Conservation (phyloP, 2,797 vertebrate species). For the Silurus aristotelis region DNA sequence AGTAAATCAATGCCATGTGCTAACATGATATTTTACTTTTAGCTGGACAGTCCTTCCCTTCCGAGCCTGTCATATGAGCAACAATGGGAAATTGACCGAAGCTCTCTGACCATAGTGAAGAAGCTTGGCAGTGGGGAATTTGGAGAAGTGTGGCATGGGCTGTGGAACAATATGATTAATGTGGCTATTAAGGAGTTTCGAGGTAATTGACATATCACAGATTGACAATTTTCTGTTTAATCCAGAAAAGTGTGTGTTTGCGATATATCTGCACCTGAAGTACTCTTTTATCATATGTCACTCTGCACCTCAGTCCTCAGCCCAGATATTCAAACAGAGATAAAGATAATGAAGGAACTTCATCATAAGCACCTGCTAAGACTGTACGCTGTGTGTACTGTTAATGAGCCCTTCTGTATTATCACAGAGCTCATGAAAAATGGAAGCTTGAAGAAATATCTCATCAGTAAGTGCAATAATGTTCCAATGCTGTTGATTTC, state of each 20-base stretch:
- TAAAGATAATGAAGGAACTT: constrained; percentile 64
- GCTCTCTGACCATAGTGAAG: constrained; percentile 52
- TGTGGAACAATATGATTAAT: constrained; percentile 60
- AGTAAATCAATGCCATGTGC: background rate
- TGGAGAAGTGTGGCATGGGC: constrained; percentile 63
- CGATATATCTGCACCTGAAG: background rate
- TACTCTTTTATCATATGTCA: background rate
- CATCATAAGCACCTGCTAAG: constrained; percentile 60
- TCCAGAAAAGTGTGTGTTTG: background rate
- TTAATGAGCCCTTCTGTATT: constrained; percentile 58
- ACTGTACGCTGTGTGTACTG: constrained; percentile 62
- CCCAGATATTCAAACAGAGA: constrained; percentile 54
- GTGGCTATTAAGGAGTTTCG: constrained; percentile 67
- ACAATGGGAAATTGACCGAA: constrained; percentile 61
- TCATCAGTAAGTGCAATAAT: constrained; percentile 52
- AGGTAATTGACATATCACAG: constrained; percentile 45
- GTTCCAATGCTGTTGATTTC: background rate
- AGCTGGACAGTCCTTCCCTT: constrained; percentile 59
- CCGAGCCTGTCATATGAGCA: constrained; percentile 50
- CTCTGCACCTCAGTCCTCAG: constrained; percentile 33
- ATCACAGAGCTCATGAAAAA: constrained; percentile 64
- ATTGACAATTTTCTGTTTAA: background rate
- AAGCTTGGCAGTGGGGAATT: constrained; percentile 63
- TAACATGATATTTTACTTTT: background rate
- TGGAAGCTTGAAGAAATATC: constrained; percentile 60